Evolutionary conservation across 1,140 invertebrate genomes (phyloP).

Genomic region (Lordiphosa clarofinis): DNA sequence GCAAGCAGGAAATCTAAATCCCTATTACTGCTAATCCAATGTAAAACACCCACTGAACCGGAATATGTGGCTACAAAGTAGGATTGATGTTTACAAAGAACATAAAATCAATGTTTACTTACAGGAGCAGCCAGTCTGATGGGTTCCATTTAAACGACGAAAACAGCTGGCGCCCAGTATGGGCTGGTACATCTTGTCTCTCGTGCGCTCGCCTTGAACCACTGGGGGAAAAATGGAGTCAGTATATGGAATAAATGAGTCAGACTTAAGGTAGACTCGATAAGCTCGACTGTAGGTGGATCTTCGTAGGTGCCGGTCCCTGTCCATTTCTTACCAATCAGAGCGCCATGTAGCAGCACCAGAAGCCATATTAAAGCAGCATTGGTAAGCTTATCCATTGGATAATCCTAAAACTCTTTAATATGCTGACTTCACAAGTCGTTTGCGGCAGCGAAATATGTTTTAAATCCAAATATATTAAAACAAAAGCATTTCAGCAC

Average conservation of each 20-base stretch:
- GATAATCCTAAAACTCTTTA: conserved; percentile 14
- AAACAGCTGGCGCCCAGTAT: conserved; percentile 90
- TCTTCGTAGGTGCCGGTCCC: background rate
- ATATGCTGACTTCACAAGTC: conserved; percentile 3
- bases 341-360: conserved; percentile 29
- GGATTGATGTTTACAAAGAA: background rate
- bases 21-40: conserved; percentile 83
- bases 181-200: conserved; percentile 89
- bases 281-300: no score
- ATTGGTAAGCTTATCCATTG: conserved; percentile 42
- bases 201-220: conserved; percentile 82
- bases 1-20: conserved; percentile 88
- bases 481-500: conserved; percentile 24
- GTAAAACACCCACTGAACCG: conserved; percentile 92
- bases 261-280: conserved; percentile 14
- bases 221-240: conserved; percentile 14
- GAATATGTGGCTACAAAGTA: conserved; percentile 81
- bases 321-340: conserved; percentile 27
- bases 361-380: conserved; percentile 51
- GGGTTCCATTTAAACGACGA: conserved; percentile 92
- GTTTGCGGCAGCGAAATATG: conserved; percentile 1
- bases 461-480: conserved; percentile 6
- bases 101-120: conserved; percentile 78
- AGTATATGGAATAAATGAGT: conserved; percentile 28
- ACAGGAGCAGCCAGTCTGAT: conserved; percentile 95